Base-by-base conservation (phyloP, 2,797 vertebrate species). In the Pempheris klunzingeri region DNA sequence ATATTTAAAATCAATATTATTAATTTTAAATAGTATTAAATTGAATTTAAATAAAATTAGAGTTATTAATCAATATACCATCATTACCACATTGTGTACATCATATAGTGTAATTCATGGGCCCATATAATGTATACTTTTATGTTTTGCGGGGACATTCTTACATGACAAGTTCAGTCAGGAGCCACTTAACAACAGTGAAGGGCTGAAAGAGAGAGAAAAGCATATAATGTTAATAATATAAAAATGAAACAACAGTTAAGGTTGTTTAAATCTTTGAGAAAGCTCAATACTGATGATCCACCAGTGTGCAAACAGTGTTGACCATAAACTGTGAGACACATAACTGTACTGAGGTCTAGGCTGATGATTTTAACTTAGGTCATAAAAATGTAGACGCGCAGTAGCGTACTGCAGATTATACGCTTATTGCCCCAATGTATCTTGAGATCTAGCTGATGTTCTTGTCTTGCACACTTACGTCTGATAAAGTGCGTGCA, bases 81-180 rank as follows among this genome's bases (percentile, higher is more conserved):
- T 1, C 0, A 46, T 3, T 24, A 49, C 15, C 18, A 53, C 14
- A 55, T 26, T 55, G 13, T 24, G 14, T 30, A n/a, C 26, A 54
- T 36, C 4, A 39, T 43, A 69, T 32, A 7, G 18, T 70, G 4
- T 65, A 4, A 61, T 55, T 34, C 43, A 18, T 50, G 5, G 17
- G 22, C 7, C 32, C 9, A 28, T 41, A 38, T 8, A 28, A 47
- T 12, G 7, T 18, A 20, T 11, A 28, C n/a, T 36, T n/a, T 18
- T 32, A 54, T 39, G 32, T 64, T 2, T 69, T 46, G n/a, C 26
- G 53, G 80, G 81, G 80, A 74, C 52, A 43, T 93, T 94, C 97
- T 99, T 96, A 99, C 98, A 99, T 94, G 90, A 99, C 93, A 59
- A 99, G 94, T 95, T 99, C 97, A 70, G 97, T 96, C 95, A 98